Base-by-base conservation (phyloP, 2,888 invertebrate species). In the Tiphia femorata region DNA sequence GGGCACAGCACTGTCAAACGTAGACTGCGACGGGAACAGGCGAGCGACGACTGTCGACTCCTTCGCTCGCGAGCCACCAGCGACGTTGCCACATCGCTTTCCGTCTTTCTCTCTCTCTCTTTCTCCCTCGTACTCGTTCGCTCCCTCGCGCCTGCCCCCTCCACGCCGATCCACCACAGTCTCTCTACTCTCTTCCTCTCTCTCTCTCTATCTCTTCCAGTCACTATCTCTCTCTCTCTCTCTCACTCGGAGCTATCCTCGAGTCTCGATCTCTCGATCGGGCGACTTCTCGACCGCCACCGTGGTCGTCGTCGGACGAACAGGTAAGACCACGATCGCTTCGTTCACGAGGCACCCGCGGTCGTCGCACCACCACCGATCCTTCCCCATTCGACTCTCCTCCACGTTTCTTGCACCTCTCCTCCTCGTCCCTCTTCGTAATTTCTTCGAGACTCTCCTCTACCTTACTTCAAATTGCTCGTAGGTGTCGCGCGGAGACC, bases 31-130 rank as follows among this genome's bases (percentile, higher is more conserved):
- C 38, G 38, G 10, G 10, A n/a, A 69, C 53, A 58, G 63, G 16
- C 62, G 73, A 73, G 54, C 66, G 58, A 68, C 71, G 69, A 67
- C 67, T 61, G 54, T 47, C 54, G 64, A 70, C 61, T 64, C 58
- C 54, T 63, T 47, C 56, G 53, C 67, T 57, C 16, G 12, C 17
- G 47, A 64, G 62, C 67, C 61, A 75, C 70, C 69, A 64, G 76
- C 80, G 74, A 75, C 75, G 78, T 77, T 78, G 75, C 78, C 77
- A 75, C 74, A 73, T 78, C 71, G 64, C 70, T 60, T 60, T 40
- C 55, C 43, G n/a, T 8, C 33, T 19, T 21, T 19, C 2, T 4
- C 7, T 8, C 23, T 49, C 51, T 48, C 54, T 12, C 37, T 59
- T 44, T 47, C 37, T 30, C 64, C 10, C 25, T 6, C 16, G 38